Evolutionary conservation across 2,113 vertebrate species (phyloP).

Genomic region (Misgurnus anguillicaudatus): DNA sequence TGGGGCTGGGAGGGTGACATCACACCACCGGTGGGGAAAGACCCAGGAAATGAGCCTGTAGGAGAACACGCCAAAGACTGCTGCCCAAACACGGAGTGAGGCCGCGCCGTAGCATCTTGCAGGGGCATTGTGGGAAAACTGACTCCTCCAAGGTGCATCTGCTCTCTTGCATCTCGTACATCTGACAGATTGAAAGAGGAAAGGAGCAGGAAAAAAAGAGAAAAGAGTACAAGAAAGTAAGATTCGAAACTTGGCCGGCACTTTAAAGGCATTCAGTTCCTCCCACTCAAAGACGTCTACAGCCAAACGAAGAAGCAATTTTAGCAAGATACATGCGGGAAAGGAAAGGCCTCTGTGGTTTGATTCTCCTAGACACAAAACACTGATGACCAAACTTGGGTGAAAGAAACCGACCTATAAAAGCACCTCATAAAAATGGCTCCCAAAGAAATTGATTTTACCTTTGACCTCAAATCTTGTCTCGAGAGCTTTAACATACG

Average conservation of each 20-base stretch:
- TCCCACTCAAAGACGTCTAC: conserved; percentile 65
- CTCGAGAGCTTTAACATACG: background rate
- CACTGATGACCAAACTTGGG: conserved; percentile 40
- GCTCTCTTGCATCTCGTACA: conserved; percentile 93
- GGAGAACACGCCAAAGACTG: conserved; percentile 84
- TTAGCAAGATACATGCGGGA: conserved; percentile 53
- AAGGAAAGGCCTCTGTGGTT: conserved; percentile 47
- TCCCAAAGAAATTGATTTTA: background rate
- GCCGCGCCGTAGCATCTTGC: conserved; percentile 82
- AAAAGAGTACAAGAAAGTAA: conserved; percentile 34
- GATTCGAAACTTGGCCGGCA: conserved; percentile 63
- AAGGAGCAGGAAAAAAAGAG: background rate
- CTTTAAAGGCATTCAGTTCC: conserved; percentile 71
- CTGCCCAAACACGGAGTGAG: conserved; percentile 82
- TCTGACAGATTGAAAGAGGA: conserved; percentile 72
- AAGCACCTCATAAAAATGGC: background rate
- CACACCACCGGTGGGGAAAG: conserved; percentile 73
- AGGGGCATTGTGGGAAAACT: conserved; percentile 87
- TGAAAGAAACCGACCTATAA: no score
- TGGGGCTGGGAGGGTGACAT: conserved; percentile 84
- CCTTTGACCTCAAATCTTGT: background rate
- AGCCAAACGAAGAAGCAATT: conserved; percentile 62
- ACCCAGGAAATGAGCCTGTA: conserved; percentile 79
- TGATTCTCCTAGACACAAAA: conserved; percentile 46
- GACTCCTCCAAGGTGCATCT: conserved; percentile 91